Base-by-base conservation (phyloP, 2,888 invertebrate species). In the Scaptomyza flava region DNA sequence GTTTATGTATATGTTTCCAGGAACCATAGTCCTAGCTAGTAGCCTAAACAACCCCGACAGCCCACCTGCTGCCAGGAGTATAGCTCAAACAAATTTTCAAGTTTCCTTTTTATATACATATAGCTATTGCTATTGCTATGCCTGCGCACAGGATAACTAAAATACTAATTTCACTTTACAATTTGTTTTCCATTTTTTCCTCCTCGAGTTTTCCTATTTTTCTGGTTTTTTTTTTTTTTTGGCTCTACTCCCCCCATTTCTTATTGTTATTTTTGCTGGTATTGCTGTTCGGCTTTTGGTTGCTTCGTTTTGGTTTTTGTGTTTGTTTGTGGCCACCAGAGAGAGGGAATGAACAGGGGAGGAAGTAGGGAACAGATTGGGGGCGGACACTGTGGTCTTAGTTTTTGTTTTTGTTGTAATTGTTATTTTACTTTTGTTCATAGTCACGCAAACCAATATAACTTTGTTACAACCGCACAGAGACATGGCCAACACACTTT, bases 391-490 rank as follows among this genome's bases (percentile, higher is more conserved):
- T 76, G 68, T 68, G 68, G 74, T 61, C 68, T 53, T 64, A 48
- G 20, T 50, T 69, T 36, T 69, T 63, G 41, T 45, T 59, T 60
- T 73, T 77, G 70, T 78, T 84, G 87, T 86, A 81, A 80, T 87
- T 84, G 84, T 78, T 87, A 78, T 84, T 84, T 84, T 80, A 82
- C 85, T 84, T 87, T 87, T 87, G 84, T 79, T 77, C 81, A 84
- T 78, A 84, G 84, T 84, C 84, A 84, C 84, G 84, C 84, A 84
- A 84, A 87, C 87, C 84, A 87, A 87, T 85, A 85, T 85, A 87
- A 84, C 87, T 87, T 85, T 85, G 79, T 81, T 80, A 84, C 82
- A 82, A 87, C 84, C 87, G 79, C 87, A 85, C 79, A 78, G 72
- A 72, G 74, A 87, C 82, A 82, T 82, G 82, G 83, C 74, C 68